Conservation (phyloP, 2,797 vertebrate genomes). For the Fringilla coelebs region DNA sequence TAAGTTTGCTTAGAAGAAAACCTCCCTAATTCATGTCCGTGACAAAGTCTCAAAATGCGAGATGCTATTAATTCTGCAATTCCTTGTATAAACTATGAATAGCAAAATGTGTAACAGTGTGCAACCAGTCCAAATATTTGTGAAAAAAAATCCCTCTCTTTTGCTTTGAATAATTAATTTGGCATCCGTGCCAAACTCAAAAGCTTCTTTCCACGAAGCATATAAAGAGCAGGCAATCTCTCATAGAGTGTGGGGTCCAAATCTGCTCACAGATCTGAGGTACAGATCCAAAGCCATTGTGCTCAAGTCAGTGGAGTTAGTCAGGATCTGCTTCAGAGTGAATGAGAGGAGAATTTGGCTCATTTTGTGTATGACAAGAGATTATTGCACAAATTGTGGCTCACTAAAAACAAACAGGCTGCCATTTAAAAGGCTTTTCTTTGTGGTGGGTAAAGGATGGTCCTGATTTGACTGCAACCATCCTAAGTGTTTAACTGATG, state of each 20-base stretch:
- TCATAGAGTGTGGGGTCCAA: not conserved
- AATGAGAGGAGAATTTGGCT: not conserved
- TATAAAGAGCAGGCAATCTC: not conserved
- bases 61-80: not conserved
- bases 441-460: not conserved
- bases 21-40: not conserved
- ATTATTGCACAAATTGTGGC: not conserved
- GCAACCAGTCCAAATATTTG: not conserved
- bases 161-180: slow-evolving; percentile 49
- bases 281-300: not conserved
- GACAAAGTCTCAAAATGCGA: not conserved
- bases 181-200: not conserved
- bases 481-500: not conserved
- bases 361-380: not conserved
- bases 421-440: not conserved
- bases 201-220: slow-evolving; percentile 3
- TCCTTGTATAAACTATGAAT: not conserved
- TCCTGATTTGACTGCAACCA: not conserved
- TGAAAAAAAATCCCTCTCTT: not conserved
- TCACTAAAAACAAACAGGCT: not conserved
- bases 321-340: not conserved
- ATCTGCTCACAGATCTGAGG: not conserved
- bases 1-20: not conserved
- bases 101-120: not conserved
- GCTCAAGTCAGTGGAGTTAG: not conserved